Conservation (phyloP, 2,113 vertebrate species). For the Gavia stellata region DNA sequence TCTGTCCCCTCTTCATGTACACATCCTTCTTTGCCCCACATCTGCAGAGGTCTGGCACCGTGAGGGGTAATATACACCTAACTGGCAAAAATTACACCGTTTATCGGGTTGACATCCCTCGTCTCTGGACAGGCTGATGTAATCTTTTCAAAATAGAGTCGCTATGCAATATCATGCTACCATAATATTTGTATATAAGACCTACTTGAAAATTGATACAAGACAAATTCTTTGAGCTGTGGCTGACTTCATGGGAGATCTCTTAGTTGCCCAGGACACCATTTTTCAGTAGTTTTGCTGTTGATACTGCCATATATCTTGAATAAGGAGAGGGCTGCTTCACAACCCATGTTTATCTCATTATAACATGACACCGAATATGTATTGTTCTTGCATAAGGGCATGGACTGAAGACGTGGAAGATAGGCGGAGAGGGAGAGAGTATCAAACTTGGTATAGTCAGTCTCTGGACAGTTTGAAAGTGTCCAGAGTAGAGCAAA, state of each 20-base stretch:
- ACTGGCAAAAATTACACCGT: accelerated
- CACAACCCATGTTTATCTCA: background rate
- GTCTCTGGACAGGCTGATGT: background rate
- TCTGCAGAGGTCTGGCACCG: background rate
- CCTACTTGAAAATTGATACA: background rate
- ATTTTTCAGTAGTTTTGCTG: background rate
- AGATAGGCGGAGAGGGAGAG: background rate
- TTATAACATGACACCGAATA: background rate
- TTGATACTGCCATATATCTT: background rate
- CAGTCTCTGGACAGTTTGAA: background rate
- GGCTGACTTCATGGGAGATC: background rate
- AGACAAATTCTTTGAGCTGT: background rate
- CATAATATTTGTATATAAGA: background rate
- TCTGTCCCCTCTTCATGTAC: background rate
- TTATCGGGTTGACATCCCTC: background rate
- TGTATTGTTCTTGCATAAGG: background rate
- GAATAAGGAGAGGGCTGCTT: background rate
- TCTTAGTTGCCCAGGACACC: background rate
- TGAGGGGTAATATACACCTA: no score
- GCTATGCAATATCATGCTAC: background rate
- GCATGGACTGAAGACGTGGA: background rate
- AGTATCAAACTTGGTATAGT: background rate
- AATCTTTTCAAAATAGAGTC: background rate
- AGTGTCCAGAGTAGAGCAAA: background rate
- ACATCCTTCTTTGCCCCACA: background rate